Percentiles rank a stretch among this genome's conserved stretches.
Evolutionary conservation across 2,797 vertebrate genomes (phyloP).

Genomic region (Muscicapa comitata): DNA sequence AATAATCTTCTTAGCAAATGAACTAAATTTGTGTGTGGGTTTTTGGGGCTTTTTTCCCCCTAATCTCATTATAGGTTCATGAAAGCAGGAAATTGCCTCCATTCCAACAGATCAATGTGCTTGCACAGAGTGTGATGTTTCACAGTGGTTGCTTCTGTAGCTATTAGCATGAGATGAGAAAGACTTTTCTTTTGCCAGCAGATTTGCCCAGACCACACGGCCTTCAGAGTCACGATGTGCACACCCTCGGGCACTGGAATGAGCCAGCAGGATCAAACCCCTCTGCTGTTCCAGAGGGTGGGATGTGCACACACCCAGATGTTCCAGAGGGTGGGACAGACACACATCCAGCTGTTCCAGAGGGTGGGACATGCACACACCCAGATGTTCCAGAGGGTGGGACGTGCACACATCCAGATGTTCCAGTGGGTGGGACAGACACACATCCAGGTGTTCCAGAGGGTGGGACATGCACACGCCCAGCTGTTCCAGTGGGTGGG

Average conservation of each 20-base stretch:
- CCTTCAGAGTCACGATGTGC: not conserved
- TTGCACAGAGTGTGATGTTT: not conserved
- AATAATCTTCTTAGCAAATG: constrained; percentile 38
- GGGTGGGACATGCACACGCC: not conserved
- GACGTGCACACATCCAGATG: not conserved
- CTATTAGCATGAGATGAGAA: not conserved
- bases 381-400: not conserved
- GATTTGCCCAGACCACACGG: not conserved
- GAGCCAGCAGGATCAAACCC: not conserved
- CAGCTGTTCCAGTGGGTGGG: not conserved
- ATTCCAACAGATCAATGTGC: constrained; percentile 19
- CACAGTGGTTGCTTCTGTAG: not conserved
- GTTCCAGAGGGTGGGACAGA: too few relatives aligned
- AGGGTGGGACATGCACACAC: not conserved
- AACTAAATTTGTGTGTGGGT: not conserved
- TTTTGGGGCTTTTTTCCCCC: not conserved
- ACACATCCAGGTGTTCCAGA: not conserved
- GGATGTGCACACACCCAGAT: not conserved
- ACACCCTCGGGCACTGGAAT: not conserved
- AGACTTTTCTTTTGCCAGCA: not conserved
- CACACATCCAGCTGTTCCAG: not conserved
- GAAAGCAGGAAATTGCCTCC: constrained; percentile 67
- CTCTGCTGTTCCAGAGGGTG: not conserved
- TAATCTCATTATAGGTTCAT: constrained; percentile 53
- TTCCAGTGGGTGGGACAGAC: too few relatives aligned